Base-by-base conservation (phyloP, 1,140 invertebrate genomes). In the Eubasilissa regina region DNA sequence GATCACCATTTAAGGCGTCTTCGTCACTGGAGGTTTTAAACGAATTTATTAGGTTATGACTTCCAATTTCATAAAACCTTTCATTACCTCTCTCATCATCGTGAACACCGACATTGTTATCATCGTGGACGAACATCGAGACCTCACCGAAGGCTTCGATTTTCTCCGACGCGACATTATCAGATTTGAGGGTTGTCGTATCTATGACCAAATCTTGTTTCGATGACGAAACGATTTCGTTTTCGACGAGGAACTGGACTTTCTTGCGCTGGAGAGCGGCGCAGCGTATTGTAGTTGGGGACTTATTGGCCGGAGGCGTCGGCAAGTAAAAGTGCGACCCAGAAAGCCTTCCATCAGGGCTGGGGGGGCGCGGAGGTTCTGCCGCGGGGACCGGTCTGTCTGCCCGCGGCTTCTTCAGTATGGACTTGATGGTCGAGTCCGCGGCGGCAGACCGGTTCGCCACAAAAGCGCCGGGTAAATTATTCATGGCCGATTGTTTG, bases 281-380 rank as follows among this genome's bases (percentile, higher is more conserved):
- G 85, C 84, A 21, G 85, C 85, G 85, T 85, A 87, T 75, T 87
- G 83, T 13, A 60, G n/a, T 44, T 45, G 82, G 80, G 35, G 78
- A 77, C 75, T 73, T 84, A 82, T 86, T 87, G 78, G 86, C 87
- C 83, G 85, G 88, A 76, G 92, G 92, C 81, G 92, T 90, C 9
- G 92, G 92, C 80, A 93, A 86, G 85, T 93, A 93, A 89, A 93
- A 93, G 83, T 92, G 90, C 79, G 92, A 91, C 81, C 90, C 89
- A 84, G 89, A 89, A 53, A 84, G 76, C 75, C 84, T 84, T 84
- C 86, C 87, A 44, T 79, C 76, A 13, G 62, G 64, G n/a, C 66
- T 62, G 48, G 81, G 35, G 62, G 78, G 53, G 51, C 17, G 68
- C 35, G 79, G 75, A 17, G 75, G n/a, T 64, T 58, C 55, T 19